phyloP scores from a whole-genome alignment of 2,113 vertebrate genomes.

The Isurus oxyrinchus region DNA sequence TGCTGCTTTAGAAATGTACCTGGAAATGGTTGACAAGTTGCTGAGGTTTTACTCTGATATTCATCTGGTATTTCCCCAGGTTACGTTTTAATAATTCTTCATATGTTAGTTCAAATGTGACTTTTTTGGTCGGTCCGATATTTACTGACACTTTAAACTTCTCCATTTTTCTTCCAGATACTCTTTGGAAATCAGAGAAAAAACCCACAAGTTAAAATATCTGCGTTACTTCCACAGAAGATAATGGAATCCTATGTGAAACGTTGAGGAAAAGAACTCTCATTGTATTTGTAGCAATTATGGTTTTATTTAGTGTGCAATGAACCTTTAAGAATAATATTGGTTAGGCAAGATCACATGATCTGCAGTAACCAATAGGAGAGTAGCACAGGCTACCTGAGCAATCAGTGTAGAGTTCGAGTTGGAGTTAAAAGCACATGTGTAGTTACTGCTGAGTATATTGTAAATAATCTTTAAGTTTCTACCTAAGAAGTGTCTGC shows the following conservation, averaged over 20 bases:
- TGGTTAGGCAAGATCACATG: no score
- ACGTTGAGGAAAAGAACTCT: neutral
- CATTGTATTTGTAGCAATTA: neutral
- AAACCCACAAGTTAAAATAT: constrained; percentile 21
- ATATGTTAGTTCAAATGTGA: constrained; percentile 81
- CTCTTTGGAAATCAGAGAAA: constrained; percentile 54
- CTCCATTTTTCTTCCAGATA: constrained; percentile 81
- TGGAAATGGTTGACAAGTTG: constrained; percentile 80
- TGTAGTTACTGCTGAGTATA: no score
- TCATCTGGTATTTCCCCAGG: constrained; percentile 75
- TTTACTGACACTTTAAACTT: constrained; percentile 83
- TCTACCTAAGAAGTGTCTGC: no score
- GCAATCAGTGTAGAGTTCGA: no score
- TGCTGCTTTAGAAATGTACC: constrained; percentile 51
- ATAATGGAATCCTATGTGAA: neutral
- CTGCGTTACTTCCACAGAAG: neutral
- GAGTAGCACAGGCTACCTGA: no score
- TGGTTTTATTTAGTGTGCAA: no score
- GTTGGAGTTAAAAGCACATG: no score
- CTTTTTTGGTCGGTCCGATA: constrained; percentile 71
- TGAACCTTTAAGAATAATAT: no score
- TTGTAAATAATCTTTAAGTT: no score
- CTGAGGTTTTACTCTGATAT: constrained; percentile 77
- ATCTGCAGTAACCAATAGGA: no score
- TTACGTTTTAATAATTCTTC: constrained; percentile 81